A percentile compares a stretch with the other conserved stretches of the same genome.
Conservation (phyloP, 2,797 vertebrate species). For the Erpetoichthys calabaricus region DNA sequence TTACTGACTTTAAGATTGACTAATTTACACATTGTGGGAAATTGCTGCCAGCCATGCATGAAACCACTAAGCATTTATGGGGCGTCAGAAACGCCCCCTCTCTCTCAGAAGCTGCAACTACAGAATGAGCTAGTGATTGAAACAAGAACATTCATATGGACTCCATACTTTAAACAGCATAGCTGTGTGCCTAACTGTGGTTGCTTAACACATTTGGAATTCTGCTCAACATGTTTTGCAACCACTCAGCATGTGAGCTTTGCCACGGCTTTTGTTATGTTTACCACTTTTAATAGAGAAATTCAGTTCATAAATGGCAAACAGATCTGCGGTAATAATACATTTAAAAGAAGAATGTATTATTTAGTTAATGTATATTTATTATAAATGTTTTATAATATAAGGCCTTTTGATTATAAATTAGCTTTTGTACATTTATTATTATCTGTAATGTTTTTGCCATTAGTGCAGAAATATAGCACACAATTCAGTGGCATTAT, state of each 20-base stretch:
- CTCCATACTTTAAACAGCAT: slow-evolving; percentile 10
- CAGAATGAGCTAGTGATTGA: slow-evolving; percentile 30
- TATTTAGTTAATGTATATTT: slow-evolving; percentile 33
- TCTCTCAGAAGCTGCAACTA: slow-evolving; percentile 40
- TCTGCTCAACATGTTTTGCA: slow-evolving; percentile 41
- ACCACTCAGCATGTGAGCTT: slow-evolving; percentile 27
- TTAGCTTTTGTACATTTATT: too few species aligned
- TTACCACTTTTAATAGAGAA: not conserved
- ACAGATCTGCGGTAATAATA: not conserved
- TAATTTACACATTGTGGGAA: slow-evolving; percentile 97
- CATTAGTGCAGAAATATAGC: too few species aligned
- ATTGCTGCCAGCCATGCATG: slow-evolving; percentile 85
- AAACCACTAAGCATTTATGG: slow-evolving; percentile 64
- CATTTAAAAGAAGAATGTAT: slow-evolving; percentile 16
- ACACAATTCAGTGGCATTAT: too few species aligned
- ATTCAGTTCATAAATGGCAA: too few species aligned
- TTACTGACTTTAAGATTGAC: slow-evolving; percentile 88
- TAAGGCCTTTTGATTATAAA: too few species aligned
- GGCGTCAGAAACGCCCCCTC: slow-evolving; percentile 53
- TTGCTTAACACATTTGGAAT: slow-evolving; percentile 33
- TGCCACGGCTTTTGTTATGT: slow-evolving; percentile 14
- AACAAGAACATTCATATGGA: slow-evolving; percentile 27
- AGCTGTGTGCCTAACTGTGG: slow-evolving; percentile 34
- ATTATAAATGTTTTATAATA: too few species aligned
- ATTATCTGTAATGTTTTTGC: too few species aligned